Base-by-base conservation (phyloP, 30 jellyfish, hydroid and myxozoan species). In the Aurelia aurita complex sp. Pacific region DNA sequence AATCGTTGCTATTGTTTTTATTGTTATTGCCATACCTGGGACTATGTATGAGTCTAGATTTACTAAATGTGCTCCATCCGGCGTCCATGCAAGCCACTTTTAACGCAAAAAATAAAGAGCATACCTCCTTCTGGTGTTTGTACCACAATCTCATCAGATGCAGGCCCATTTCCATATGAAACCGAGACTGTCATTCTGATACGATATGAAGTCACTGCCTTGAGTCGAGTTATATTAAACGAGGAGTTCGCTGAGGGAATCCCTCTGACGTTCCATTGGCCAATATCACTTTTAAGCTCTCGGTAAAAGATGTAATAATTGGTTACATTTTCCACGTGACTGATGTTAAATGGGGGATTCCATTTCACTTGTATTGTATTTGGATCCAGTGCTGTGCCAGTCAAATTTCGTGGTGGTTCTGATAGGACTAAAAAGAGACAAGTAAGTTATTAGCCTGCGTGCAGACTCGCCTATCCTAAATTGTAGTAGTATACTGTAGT, bases 101-200 rank as follows among this genome's bases (percentile, higher is more conserved):
- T 23, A 23, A 23, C 0, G 29, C 29, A 23, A 23, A 23, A 23
- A 23, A 23, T 9, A 40, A 40, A 1, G 52, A 40, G 23, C 64
- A 60, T 82, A 84, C 93, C 87, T 72, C 87, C 93, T 54, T 84
- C 87, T 6, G 42, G 60, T 59, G 93, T 84, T n/a, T 59, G 64
- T 29, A 43, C 87, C 18, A 38, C 32, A 23, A 84, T 18, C 52
- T 84, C 93, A 32, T 73, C 38, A 62, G 79, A 11, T 6, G 93
- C 93, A 16, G 82, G 86, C 6, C 93, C 93, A 46, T 84, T 84
- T 29, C 87, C 93, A 63, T 50, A n/a, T 19, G 82, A n/a, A 7
- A 67, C 64, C 16, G 90, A 67, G 64, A 65, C 59, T 10, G 82
- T 38, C 74, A 84, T 64, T 23, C 93, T 75, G 0, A 84, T 63